phyloP scores from a whole-genome alignment of 2,888 invertebrate species.

The Chloroclystis v-ata region DNA sequence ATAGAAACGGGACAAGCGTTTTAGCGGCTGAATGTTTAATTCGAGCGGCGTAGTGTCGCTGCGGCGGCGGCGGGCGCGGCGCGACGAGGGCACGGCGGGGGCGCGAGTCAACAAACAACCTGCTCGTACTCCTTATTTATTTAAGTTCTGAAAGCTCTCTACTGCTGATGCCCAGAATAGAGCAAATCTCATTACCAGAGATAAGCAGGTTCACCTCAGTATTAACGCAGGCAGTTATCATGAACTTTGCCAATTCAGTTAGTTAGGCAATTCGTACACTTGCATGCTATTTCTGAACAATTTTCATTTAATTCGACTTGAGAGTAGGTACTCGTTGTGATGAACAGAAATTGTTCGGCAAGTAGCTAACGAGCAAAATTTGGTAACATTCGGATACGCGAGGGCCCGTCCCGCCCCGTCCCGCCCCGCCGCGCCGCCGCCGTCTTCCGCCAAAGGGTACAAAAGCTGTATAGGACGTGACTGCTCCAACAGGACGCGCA shows the following conservation, averaged over 20 bases:
- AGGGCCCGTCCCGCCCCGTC: neutral
- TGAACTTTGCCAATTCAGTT: neutral
- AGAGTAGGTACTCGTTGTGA: neutral
- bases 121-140: neutral
- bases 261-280: neutral
- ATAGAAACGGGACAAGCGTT: neutral
- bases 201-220: neutral
- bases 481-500: conserved; percentile 22
- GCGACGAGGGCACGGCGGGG: too few species aligned
- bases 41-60: too few species aligned
- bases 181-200: neutral
- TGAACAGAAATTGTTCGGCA: conserved; percentile 3
- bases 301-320: neutral
- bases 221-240: neutral
- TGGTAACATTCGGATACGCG: conserved; percentile 2
- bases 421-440: neutral
- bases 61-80: too few species aligned
- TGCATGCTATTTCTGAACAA: neutral
- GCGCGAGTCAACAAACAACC: neutral
- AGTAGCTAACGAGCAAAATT: conserved; percentile 3
- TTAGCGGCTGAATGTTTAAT: conserved; percentile 10
- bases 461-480: conserved; percentile 26
- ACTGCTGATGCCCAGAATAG: neutral
- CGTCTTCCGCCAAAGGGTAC: conserved; percentile 12
- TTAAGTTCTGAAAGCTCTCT: neutral